phyloP scores from a whole-genome alignment of 2,888 invertebrate species.

The Odontocerum albicorne region DNA sequence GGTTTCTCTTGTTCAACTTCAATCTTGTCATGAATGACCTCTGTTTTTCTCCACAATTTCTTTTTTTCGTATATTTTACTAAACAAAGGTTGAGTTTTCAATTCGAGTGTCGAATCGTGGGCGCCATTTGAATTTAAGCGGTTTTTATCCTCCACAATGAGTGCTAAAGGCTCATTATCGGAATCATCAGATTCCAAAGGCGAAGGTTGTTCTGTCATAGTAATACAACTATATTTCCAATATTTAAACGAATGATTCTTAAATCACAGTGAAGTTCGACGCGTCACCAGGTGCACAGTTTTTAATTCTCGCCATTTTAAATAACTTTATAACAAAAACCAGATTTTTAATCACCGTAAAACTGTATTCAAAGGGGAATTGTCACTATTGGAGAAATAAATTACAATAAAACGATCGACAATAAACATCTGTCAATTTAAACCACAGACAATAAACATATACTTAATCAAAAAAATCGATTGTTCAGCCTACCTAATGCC shows the following conservation, averaged over 20 bases:
- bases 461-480: background rate
- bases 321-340: no score
- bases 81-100: conserved; percentile 25
- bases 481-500: background rate
- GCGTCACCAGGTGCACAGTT: no score
- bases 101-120: conserved; percentile 9
- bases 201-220: conserved; percentile 16
- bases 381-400: no score
- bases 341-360: no score
- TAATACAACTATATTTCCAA: no score
- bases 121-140: conserved; percentile 37
- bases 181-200: conserved; percentile 42
- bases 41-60: conserved; percentile 27
- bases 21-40: conserved; percentile 13
- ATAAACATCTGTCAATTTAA: conserved; percentile 25
- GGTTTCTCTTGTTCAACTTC: conserved; percentile 3
- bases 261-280: no score
- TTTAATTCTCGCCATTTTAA: no score
- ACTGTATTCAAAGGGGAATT: no score
- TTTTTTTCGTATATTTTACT: conserved; percentile 28
- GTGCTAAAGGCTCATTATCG: conserved; percentile 53
- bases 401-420: no score
- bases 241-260: no score
- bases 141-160: conserved; percentile 48
- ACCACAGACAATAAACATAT: conserved; percentile 27